Evolutionary conservation across 1,140 invertebrate species (phyloP).

Genomic region (Oryzaephilus surinamensis): DNA sequence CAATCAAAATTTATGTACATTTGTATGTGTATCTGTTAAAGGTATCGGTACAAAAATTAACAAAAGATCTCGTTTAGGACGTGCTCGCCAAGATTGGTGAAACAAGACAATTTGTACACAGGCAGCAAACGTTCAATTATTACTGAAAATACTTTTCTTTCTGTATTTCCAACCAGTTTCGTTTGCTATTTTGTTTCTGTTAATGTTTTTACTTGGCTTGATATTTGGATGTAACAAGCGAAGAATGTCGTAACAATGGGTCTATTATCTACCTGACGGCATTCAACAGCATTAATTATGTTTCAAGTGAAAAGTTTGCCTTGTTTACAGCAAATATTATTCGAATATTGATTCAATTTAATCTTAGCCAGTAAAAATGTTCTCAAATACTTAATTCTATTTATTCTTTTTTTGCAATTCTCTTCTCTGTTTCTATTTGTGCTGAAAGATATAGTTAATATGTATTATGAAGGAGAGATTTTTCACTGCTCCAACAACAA

Average conservation of each 20-base stretch:
- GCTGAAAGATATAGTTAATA: no score
- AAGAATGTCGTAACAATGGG: slow-evolving; percentile 30
- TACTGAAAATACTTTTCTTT: slow-evolving; percentile 6
- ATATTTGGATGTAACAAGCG: slow-evolving; percentile 26
- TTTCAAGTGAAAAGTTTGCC: neutral
- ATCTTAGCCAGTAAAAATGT: no score
- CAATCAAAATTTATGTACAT: no score
- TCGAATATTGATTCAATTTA: no score
- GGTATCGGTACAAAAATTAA: slow-evolving; percentile 10
- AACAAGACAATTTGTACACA: slow-evolving; percentile 12
- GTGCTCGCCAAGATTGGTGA: slow-evolving; percentile 12
- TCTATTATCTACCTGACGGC: slow-evolving; percentile 29
- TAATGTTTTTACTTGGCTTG: slow-evolving; percentile 13
- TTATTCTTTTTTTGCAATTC: no score
- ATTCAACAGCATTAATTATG: slow-evolving; percentile 27
- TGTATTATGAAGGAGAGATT: no score
- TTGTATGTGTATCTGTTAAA: no score
- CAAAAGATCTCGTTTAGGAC: slow-evolving; percentile 1
- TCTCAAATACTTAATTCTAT: no score
- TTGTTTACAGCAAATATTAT: no score
- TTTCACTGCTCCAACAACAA: slow-evolving; percentile 5
- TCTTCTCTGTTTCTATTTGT: no score
- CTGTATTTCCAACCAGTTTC: neutral
- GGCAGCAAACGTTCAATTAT: slow-evolving; percentile 7
- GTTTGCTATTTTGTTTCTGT: neutral